Percentiles rank a stretch among this genome's conserved stretches.
These are phyloP conservation scores for Cantharis rustica DNA, from an alignment of 2,888 invertebrate species.

Conservation along the genomic window DNA sequence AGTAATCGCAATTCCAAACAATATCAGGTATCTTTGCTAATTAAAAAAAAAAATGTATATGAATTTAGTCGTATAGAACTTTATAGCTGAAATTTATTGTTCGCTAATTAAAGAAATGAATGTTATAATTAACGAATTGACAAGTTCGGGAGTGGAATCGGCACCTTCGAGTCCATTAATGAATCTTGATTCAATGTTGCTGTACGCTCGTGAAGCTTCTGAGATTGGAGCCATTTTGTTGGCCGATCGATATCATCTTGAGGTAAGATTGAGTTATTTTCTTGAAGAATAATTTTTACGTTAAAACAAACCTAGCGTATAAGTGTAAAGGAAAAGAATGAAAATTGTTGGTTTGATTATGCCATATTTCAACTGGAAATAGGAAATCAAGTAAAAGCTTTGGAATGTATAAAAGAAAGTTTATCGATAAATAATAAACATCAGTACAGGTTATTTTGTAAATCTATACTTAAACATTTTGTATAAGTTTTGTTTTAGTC, in stretches of 20 bases:
- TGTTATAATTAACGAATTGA: constrained; percentile 41
- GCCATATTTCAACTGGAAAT: constrained; percentile 48
- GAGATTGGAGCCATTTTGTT: constrained; percentile 43
- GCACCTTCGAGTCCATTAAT: constrained; percentile 3
- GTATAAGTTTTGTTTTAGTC: constrained; percentile 35
- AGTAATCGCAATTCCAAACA: constrained; percentile 30
- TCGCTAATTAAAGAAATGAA: constrained; percentile 47
- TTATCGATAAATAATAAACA: constrained; percentile 42
- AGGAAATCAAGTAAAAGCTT: constrained; percentile 44
- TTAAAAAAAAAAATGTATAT: not conserved
- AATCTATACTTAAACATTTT: not conserved
- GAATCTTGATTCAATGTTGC: constrained; percentile 33
- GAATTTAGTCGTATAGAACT: constrained; percentile 9
- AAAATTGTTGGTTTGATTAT: constrained; percentile 52
- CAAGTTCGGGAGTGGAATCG: constrained; percentile 24
- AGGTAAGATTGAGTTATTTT: constrained; percentile 36
- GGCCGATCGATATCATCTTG: constrained; percentile 49
- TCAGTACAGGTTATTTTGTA: constrained; percentile 41
- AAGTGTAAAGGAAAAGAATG: constrained; percentile 24
- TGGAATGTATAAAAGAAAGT: constrained; percentile 49
- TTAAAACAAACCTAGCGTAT: constrained; percentile 39
- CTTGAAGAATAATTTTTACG: not conserved
- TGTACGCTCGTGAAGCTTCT: constrained; percentile 51
- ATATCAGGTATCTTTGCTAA: constrained; percentile 31
- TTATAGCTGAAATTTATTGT: constrained; percentile 37